Evolutionary conservation across 2,113 vertebrate genomes (phyloP).

Genomic region (Mormoops blainvillei): DNA sequence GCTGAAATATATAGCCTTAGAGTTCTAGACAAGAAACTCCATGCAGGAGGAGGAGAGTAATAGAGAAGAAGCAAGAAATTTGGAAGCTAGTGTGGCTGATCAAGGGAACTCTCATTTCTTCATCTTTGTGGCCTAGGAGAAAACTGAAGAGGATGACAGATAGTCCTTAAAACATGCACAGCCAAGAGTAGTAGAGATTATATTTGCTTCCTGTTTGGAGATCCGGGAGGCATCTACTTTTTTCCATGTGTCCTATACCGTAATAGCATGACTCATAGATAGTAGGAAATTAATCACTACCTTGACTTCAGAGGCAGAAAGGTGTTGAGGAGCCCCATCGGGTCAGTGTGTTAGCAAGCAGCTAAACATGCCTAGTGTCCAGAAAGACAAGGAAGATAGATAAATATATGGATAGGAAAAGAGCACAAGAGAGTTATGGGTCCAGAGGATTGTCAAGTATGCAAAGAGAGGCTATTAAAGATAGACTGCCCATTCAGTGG

Average conservation of each 20-base stretch:
- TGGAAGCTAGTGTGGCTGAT: not conserved
- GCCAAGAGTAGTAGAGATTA: not conserved
- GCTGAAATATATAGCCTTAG: not conserved
- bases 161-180: not conserved
- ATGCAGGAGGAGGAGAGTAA: not conserved
- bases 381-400: not conserved
- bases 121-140: not conserved
- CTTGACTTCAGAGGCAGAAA: not conserved
- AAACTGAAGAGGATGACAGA: not conserved
- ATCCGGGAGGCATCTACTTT: not conserved
- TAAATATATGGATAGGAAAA: not conserved
- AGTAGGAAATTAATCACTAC: not conserved
- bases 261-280: not conserved
- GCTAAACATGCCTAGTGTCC: not conserved
- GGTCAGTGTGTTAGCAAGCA: not conserved
- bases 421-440: not conserved
- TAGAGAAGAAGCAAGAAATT: not conserved
- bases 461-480: not conserved
- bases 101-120: not conserved
- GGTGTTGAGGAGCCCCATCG: fast-evolving
- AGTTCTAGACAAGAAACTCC: not conserved
- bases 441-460: not conserved
- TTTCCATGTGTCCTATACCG: not conserved
- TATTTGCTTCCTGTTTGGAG: not conserved
- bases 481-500: not conserved